Percentiles rank a stretch among this genome's conserved stretches.
Conservation (phyloP, 2,113 vertebrate species). For the Zonotrichia leucophrys region DNA sequence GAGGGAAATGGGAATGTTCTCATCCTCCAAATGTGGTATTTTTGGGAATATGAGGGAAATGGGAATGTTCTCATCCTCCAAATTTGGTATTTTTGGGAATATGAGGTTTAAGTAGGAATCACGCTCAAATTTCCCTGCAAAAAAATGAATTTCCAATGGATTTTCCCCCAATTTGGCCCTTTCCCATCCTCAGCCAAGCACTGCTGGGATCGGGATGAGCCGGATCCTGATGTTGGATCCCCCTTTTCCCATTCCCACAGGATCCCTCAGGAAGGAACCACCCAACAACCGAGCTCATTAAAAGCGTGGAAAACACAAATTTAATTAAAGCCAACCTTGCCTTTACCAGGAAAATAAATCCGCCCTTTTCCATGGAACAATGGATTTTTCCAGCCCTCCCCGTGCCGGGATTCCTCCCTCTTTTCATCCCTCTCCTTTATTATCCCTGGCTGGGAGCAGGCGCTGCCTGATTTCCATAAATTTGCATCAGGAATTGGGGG, state of each 20-base stretch:
- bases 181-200: accelerated
- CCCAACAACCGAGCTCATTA: background rate
- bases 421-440: background rate
- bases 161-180: accelerated
- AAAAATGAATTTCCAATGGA: background rate
- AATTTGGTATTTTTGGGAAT: background rate
- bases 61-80: background rate
- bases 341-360: slow-evolving; percentile 34
- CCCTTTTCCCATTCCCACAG: accelerated
- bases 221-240: accelerated
- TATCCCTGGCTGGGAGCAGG: slow-evolving; percentile 30
- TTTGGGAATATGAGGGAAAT: accelerated
- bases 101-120: background rate
- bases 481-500: background rate
- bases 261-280: background rate
- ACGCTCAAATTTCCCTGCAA: background rate
- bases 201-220: accelerated
- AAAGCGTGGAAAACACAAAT: slow-evolving; percentile 30
- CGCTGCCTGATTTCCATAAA: background rate
- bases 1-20: accelerated
- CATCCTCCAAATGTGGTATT: background rate
- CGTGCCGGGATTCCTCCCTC: background rate
- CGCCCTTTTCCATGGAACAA: slow-evolving; percentile 49
- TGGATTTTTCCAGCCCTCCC: slow-evolving; percentile 44
- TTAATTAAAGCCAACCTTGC: slow-evolving; percentile 72